Evolutionary conservation across 2,797 vertebrate species (phyloP), one percentile per base, ranked within the genome.

Genomic region (Saxicola maurus): DNA sequence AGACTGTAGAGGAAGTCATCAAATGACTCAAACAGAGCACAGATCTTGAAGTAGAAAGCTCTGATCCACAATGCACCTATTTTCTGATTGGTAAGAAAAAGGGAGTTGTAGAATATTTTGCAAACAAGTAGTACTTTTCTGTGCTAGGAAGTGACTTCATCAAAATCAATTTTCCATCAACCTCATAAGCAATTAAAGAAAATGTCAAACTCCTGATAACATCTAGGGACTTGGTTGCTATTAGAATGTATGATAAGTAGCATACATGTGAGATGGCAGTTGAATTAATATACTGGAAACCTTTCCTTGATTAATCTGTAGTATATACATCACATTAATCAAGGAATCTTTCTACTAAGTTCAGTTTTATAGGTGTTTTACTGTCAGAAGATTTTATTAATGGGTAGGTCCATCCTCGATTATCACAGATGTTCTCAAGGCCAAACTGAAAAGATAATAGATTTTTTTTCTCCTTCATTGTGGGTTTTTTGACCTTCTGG

Each of bases 271-370:
- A 90, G 64, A 82, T 88, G 24, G 38, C 31, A 66, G 86, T 91
- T 78, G 88, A 87, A 89, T 93, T 92, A 91, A 92, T 78, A 86
- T 64, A 84, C 31, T 83, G 53, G 61, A 79, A 83, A 73, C 67
- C 49, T 92, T 79, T 76, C 27, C 74, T 86, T 93, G 86, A 95
- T 93, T 95, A 95, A 83, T 89, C 56, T 76, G 25, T 64, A 31
- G 24, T 69, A 69, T 71, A 86, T 79, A 73, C 51, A 4, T 86
- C 71, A 90, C 37, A 76, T 87, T 91, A 95, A 95, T 87, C 69
- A 92, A 86, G 38, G 4, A 77, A 19, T 80, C 57, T 33, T 91
- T 85, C 57, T 61, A 31, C 33, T 55, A 77, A 53, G 25, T 62
- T 92, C 71, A 87, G 85, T 89, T 94, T 95, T 81, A 78, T 42